Evolutionary conservation across 1,140 invertebrate genomes (phyloP), one percentile per base, ranked within the genome.

Genomic region (Conopomorpha cramerella): DNA sequence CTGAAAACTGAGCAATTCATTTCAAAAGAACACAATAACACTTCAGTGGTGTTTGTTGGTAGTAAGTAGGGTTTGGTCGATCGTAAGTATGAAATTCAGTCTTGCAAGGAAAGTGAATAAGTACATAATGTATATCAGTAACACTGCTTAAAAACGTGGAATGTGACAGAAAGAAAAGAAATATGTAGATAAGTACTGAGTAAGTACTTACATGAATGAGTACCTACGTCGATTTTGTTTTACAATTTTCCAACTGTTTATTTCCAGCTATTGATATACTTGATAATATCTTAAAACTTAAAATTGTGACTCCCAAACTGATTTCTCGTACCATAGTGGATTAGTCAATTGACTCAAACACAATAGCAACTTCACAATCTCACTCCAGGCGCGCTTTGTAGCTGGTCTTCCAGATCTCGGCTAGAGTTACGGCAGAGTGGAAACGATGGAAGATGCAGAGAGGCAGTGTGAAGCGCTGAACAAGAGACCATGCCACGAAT

Each of bases 341-440:
- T n/a, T n/a, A n/a, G n/a, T n/a, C n/a, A n/a, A n/a, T n/a, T n/a
- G n/a, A n/a, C n/a, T n/a, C n/a, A n/a, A n/a, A n/a, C n/a, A n/a
- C n/a, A n/a, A n/a, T n/a, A n/a, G n/a, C n/a, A n/a, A n/a, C n/a
- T n/a, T n/a, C n/a, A n/a, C n/a, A n/a, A n/a, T n/a, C 47, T 82
- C 88, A 91, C 76, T 92, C 90, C 58, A 92, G 78, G 44, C 90
- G 86, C 42, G 91, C 88, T 81, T 95, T 95, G 84, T 98, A 98
- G 61, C 92, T 95, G 46, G 94, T 96, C 79, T 96, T 96, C 95
- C 96, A 98, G 41, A 98, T 96, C 77, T 98, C 95, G 45, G 95
- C 95, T 42, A 98, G 85, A 78, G 94, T 96, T 15, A 98, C 93
- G 13, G 93, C 92, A 18, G 94, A 96, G 78, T 98, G 95, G 86